Evolutionary conservation across 92 coral and sea anemone species (phyloP).

Genomic region (Phymanthus crucifer): DNA sequence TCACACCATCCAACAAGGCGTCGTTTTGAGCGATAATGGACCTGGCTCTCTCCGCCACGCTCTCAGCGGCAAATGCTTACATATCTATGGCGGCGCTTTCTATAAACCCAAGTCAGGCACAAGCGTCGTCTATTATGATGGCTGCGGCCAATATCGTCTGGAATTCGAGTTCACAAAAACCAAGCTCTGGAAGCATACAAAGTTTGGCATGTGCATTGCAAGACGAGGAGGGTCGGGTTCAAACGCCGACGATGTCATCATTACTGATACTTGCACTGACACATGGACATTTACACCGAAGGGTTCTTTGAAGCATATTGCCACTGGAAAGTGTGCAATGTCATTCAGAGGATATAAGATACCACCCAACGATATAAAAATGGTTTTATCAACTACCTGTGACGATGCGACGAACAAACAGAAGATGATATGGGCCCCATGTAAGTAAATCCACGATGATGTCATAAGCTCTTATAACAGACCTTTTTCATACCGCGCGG

Average conservation of each 20-base stretch:
- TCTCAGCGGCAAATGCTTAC: constrained; percentile 74
- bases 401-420: constrained; percentile 60
- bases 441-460: constrained; percentile 61
- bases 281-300: constrained; percentile 78
- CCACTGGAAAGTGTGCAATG: constrained; percentile 56
- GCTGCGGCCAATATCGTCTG: constrained; percentile 76
- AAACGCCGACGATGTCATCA: constrained; percentile 72
- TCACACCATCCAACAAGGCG: constrained; percentile 89
- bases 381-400: constrained; percentile 67
- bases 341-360: constrained; percentile 44
- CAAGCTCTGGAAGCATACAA: constrained; percentile 70
- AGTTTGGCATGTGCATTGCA: constrained; percentile 58
- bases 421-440: constrained; percentile 81
- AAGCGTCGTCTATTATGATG: constrained; percentile 65
- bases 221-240: constrained; percentile 59
- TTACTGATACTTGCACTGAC: constrained; percentile 58
- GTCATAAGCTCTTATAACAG: not conserved
- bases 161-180: constrained; percentile 72
- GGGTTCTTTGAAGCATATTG: constrained; percentile 67
- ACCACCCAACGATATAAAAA: constrained; percentile 57
- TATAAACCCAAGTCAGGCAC: constrained; percentile 63
- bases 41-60: constrained; percentile 90
- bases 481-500: too few relatives aligned
- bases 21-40: constrained; percentile 64
- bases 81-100: constrained; percentile 62